Conservation (phyloP, 2,797 vertebrate species). For the Pangasius larnaudii region DNA sequence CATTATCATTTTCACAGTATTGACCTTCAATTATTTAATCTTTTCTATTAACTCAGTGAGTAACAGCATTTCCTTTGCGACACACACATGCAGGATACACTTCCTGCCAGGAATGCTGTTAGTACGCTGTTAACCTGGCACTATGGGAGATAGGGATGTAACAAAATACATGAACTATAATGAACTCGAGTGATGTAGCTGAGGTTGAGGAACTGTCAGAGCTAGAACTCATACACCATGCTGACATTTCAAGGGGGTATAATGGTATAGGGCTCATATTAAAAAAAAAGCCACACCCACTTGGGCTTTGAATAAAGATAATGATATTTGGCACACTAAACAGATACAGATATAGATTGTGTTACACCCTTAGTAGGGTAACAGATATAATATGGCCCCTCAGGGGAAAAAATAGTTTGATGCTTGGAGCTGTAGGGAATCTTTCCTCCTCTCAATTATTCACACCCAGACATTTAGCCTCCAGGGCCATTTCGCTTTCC, state of each 20-base stretch:
- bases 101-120: neutral
- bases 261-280: neutral
- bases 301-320: neutral
- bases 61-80: neutral
- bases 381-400: conserved; percentile 12
- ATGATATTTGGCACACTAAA: neutral
- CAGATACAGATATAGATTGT: neutral
- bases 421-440: conserved; percentile 19
- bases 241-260: neutral
- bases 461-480: conserved; percentile 32
- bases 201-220: neutral
- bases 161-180: neutral
- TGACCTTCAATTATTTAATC: neutral
- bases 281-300: neutral
- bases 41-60: neutral
- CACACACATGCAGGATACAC: neutral
- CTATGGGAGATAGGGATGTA: neutral
- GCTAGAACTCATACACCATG: neutral
- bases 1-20: neutral
- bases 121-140: neutral
- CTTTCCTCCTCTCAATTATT: conserved; percentile 35
- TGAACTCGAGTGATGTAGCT: neutral
- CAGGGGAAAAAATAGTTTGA: conserved; percentile 11
- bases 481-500: neutral
- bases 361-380: neutral